Percentiles rank a stretch among this genome's conserved stretches.
These are phyloP conservation scores for Cerastis leucographa DNA, from an alignment of 2,888 invertebrate species.

Conservation along the genomic window DNA sequence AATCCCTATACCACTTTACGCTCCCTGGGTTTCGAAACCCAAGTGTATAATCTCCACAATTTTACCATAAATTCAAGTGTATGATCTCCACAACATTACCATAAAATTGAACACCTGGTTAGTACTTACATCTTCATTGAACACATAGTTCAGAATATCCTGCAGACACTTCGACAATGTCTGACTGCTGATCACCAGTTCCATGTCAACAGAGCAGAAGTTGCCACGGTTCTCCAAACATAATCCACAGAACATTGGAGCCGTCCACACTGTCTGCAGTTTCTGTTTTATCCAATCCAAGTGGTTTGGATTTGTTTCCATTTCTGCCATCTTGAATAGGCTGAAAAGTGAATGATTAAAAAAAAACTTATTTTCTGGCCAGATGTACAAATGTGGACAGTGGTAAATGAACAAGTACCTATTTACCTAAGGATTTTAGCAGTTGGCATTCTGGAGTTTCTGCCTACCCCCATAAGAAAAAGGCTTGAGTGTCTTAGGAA, in stretches of 20 bases:
- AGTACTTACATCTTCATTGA: conserved; percentile 76
- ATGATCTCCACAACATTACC: neutral
- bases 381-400: neutral
- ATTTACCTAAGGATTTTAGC: too few relatives aligned
- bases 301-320: conserved; percentile 24
- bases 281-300: conserved; percentile 72
- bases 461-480: neutral
- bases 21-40: neutral
- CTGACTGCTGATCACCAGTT: conserved; percentile 70
- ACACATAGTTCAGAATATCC: conserved; percentile 74
- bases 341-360: conserved; percentile 19
- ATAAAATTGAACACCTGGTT: neutral
- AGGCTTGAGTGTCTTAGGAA: too few relatives aligned
- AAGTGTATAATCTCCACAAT: neutral
- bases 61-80: neutral
- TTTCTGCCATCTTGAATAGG: conserved; percentile 14
- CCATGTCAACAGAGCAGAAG: conserved; percentile 67
- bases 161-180: conserved; percentile 68
- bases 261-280: conserved; percentile 68
- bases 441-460: neutral
- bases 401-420: too few relatives aligned
- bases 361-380: neutral
- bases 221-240: conserved; percentile 70
- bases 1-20: neutral
- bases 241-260: conserved; percentile 72